Percentiles rank a stretch among this genome's conserved stretches.
Evolutionary conservation across 2,888 invertebrate species (phyloP).

Genomic region (Drosophila macrospina): DNA sequence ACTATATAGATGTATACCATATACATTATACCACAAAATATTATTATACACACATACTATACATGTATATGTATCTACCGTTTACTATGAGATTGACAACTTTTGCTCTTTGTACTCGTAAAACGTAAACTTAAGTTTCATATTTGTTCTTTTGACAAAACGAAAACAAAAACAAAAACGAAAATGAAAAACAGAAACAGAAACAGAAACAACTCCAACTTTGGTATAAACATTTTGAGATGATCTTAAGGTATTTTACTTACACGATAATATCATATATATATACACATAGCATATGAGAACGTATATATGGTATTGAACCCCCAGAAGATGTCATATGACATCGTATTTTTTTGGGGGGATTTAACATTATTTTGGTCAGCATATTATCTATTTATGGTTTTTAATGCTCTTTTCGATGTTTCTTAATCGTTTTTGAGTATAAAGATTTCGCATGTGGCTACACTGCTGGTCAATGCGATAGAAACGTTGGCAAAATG

Average conservation of each 20-base stretch:
- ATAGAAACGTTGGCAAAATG: background rate
- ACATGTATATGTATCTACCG: conserved; percentile 13
- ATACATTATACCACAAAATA: too few relatives aligned
- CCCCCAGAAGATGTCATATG: background rate
- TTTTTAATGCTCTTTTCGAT: conserved; percentile 1
- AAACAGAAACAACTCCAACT: conserved; percentile 10
- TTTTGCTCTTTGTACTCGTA: conserved; percentile 27
- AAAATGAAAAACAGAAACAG: conserved; percentile 4
- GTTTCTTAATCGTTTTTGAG: conserved; percentile 1
- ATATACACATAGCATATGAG: background rate
- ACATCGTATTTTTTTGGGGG: background rate
- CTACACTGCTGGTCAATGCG: conserved; percentile 1
- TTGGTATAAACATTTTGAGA: conserved; percentile 21
- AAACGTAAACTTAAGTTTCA: conserved; percentile 23
- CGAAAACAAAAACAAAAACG: conserved; percentile 3
- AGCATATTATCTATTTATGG: background rate
- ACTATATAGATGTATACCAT: background rate
- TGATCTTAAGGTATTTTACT: conserved; percentile 20
- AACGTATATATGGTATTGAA: background rate
- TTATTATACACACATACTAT: conserved; percentile 18
- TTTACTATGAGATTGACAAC: conserved; percentile 23
- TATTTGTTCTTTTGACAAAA: conserved; percentile 47
- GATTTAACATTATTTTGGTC: conserved; percentile 1
- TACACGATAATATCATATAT: conserved; percentile 1
- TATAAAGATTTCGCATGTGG: background rate